A percentile compares a stretch with the other conserved stretches of the same genome.
Conservation (phyloP, 2,113 vertebrate species). For the Halcyon senegalensis region DNA sequence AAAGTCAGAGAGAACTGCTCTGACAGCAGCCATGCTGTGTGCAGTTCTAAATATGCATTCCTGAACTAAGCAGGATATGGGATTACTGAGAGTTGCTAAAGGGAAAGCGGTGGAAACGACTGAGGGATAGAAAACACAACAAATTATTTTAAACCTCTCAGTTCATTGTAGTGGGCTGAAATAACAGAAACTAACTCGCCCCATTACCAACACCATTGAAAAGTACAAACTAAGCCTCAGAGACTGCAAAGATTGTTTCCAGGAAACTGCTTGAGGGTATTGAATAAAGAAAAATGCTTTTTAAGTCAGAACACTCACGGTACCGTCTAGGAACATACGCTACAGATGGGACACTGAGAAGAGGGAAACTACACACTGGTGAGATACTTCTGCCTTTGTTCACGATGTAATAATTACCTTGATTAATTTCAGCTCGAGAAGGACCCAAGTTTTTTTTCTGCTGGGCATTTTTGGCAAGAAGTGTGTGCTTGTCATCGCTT, state of each 20-base stretch:
- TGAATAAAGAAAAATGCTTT: neutral
- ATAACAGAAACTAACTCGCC: neutral
- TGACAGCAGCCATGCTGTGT: neutral
- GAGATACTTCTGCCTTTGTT: neutral
- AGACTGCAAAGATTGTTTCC: neutral
- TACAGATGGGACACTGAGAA: neutral
- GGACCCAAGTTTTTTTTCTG: conserved; percentile 91
- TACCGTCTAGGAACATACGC: neutral
- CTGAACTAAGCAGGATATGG: neutral
- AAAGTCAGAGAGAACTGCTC: neutral
- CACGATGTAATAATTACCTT: conserved; percentile 77
- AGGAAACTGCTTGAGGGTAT: neutral
- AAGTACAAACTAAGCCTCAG: neutral
- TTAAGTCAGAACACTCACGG: neutral
- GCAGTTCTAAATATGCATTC: neutral
- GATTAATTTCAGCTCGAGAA: conserved; percentile 94
- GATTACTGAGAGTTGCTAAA: neutral
- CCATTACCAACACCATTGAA: neutral
- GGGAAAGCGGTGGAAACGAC: neutral
- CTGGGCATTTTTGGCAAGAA: conserved; percentile 95
- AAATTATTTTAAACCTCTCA: neutral
- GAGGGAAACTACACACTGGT: neutral
- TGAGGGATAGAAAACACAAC: neutral
- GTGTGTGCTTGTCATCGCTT: conserved; percentile 96
- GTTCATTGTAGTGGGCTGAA: neutral